A percentile compares a stretch with the other conserved stretches of the same genome.
phyloP scores from a whole-genome alignment of 2,113 vertebrate genomes.

The Spea bombifrons region DNA sequence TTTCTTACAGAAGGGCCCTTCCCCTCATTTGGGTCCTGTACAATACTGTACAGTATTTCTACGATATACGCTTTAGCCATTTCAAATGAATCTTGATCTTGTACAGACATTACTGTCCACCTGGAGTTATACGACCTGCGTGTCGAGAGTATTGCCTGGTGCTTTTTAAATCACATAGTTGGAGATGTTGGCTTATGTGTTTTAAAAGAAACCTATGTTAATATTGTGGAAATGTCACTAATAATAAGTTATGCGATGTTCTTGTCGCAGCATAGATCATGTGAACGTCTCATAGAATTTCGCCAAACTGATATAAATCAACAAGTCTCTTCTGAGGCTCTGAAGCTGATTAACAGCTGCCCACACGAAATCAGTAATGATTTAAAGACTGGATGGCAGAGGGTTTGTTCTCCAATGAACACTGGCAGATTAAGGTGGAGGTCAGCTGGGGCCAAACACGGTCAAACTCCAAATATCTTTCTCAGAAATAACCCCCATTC shows the following conservation, averaged over 20 bases:
- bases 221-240: not conserved
- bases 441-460: not conserved
- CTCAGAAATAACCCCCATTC: too few relatives aligned
- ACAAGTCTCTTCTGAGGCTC: not conserved
- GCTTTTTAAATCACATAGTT: not conserved
- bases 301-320: not conserved
- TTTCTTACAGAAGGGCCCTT: too few relatives aligned
- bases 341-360: not conserved
- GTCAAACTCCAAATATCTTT: not conserved
- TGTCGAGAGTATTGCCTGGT: too few relatives aligned
- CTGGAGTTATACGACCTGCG: too few relatives aligned
- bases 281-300: not conserved
- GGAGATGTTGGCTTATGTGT: not conserved
- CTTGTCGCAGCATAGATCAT: not conserved
- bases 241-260: not conserved
- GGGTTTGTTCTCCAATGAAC: not conserved
- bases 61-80: too few relatives aligned
- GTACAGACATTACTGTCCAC: too few relatives aligned
- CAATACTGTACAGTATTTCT: too few relatives aligned
- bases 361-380: not conserved
- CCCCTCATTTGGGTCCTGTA: too few relatives aligned
- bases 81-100: too few relatives aligned
- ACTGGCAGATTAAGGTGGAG: not conserved
- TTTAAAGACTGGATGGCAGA: not conserved
- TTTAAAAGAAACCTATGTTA: not conserved